Conservation (phyloP, 2,888 invertebrate species). For the Hoplodrina blanda region DNA sequence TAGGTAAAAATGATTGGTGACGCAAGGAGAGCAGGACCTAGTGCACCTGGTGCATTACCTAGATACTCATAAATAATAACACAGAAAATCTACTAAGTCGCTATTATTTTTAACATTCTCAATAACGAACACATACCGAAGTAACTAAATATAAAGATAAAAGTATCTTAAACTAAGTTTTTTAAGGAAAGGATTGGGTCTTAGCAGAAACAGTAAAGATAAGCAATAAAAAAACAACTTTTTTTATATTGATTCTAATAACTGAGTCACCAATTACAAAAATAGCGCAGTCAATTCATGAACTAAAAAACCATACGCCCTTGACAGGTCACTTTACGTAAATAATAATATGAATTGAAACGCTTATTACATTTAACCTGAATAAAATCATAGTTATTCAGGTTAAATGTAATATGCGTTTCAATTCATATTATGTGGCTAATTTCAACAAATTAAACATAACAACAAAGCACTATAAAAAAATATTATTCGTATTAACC, state of each 20-base stretch:
- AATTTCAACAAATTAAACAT: constrained; percentile 59
- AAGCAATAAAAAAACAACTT: constrained; percentile 4
- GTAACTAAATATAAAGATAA: too few species aligned
- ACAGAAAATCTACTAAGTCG: not conserved
- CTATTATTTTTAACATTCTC: not conserved
- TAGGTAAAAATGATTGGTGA: not conserved
- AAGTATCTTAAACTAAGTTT: too few species aligned
- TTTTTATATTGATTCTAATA: constrained; percentile 26
- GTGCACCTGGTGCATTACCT: not conserved
- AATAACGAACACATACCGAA: not conserved
- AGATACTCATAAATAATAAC: not conserved
- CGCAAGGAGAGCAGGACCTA: not conserved
- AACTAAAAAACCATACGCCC: constrained; percentile 49
- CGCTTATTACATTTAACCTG: too few species aligned
- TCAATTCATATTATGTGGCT: constrained; percentile 48
- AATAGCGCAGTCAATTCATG: constrained; percentile 21
- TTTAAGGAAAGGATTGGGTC: too few species aligned
- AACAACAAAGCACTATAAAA: constrained; percentile 61
- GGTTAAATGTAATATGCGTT: constrained; percentile 56
- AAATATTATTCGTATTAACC: constrained; percentile 59
- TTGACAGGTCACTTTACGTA: constrained; percentile 64
- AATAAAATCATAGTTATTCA: constrained; percentile 50
- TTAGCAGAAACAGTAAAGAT: too few species aligned
- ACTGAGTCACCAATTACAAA: constrained; percentile 30
- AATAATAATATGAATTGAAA: too few species aligned